Evolutionary conservation across 1,140 invertebrate genomes (phyloP).

Genomic region (Diachasmimorpha longicaudata): DNA sequence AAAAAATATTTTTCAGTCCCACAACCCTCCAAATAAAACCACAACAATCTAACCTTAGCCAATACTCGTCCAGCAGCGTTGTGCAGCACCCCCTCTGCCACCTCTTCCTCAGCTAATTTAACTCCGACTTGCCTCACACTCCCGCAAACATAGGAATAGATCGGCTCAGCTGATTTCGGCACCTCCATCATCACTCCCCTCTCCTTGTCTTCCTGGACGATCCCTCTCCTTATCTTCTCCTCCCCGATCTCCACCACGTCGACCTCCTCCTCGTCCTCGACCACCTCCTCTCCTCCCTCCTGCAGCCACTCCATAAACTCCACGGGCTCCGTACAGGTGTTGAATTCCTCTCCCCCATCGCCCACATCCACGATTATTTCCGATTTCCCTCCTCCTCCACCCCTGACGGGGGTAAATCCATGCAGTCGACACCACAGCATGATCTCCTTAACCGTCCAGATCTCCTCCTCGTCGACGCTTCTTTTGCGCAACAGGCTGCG

Average conservation of each 20-base stretch:
- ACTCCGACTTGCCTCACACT: constrained; percentile 47
- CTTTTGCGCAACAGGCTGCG: constrained; percentile 47
- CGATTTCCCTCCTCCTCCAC: background rate
- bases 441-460: constrained; percentile 64
- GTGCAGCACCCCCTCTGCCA: constrained; percentile 46
- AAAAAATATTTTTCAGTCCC: constrained; percentile 16
- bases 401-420: constrained; percentile 53
- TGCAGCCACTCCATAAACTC: constrained; percentile 41
- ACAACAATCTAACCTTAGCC: constrained; percentile 37
- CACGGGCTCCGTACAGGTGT: constrained; percentile 33
- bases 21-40: background rate
- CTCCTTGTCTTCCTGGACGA: background rate
- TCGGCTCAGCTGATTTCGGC: background rate
- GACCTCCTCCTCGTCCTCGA: constrained; percentile 33
- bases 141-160: constrained; percentile 47
- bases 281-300: background rate
- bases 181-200: constrained; percentile 36
- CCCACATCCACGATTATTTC: background rate
- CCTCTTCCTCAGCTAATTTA: constrained; percentile 47
- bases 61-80: constrained; percentile 45
- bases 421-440: constrained; percentile 63
- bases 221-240: constrained; percentile 31
- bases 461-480: constrained; percentile 41
- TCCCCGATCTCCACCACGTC: constrained; percentile 29
- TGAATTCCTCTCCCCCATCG: background rate